Base-by-base conservation (phyloP, 2,888 invertebrate genomes). In the Anaspis maculata region DNA sequence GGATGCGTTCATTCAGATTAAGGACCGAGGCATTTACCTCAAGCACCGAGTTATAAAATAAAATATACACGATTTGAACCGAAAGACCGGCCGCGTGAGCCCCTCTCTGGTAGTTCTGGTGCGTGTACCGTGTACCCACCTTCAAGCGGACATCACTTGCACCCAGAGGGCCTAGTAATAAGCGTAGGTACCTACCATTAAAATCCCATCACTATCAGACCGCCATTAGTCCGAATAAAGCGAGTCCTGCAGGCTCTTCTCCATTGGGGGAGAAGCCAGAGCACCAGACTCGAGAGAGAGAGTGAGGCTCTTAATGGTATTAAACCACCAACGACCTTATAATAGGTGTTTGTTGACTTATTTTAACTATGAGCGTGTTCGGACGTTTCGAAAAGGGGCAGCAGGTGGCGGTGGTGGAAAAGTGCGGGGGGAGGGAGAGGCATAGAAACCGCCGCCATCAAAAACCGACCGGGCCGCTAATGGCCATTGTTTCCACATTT, bases 161-260 rank as follows among this genome's bases (percentile, higher is more conserved):
- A n/a, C n/a, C n/a, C n/a, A n/a, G n/a, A n/a, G n/a, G n/a, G n/a
- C n/a, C n/a, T n/a, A n/a, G n/a, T n/a, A n/a, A n/a, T n/a, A n/a
- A n/a, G n/a, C n/a, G n/a, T n/a, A n/a, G n/a, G n/a, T 46, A 45
- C 51, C 41, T 48, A 50, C 61, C 59, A 62, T 62, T 62, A 62
- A 62, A 62, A 62, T 56, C 52, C 51, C 61, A 62, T 62, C 60
- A 62, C 51, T 51, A 51, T 47, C 52, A 49, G 44, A 54, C 54
- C 55, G 59, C 59, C 62, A 62, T 62, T 61, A 62, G 56, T 51
- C 44, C 43, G 48, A 54, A 53, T 55, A 52, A 52, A 52, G 49
- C 52, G 48, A 54, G 48, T 50, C 41, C 48, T 45, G 46, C 19
- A 19, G n/a, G 9, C 9, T 19, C 19, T 5, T 9, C 19, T 19